A percentile compares a stretch with the other conserved stretches of the same genome.
These are phyloP conservation scores for Standfussiana lucernea DNA, from an alignment of 2,888 invertebrate species.

Conservation along the genomic window DNA sequence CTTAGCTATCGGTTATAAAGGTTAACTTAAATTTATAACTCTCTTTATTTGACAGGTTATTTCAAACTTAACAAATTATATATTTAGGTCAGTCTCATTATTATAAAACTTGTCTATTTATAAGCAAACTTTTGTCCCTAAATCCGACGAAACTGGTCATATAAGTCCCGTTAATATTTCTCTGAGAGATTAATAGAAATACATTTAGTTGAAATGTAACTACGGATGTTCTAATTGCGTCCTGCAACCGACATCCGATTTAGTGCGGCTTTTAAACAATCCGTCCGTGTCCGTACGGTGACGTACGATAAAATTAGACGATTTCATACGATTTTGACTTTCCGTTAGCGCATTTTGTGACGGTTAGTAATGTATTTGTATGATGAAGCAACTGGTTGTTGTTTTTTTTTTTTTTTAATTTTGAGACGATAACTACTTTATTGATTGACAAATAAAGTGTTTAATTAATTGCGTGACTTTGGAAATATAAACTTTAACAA, in stretches of 20 bases:
- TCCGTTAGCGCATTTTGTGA: neutral
- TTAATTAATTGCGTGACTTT: constrained; percentile 6
- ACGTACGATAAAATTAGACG: neutral
- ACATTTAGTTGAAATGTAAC: constrained; percentile 21
- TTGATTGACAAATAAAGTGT: neutral
- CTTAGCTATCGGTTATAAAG: neutral
- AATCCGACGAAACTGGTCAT: neutral
- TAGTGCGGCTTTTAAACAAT: constrained; percentile 11
- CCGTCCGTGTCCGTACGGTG: neutral
- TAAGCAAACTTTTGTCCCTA: neutral
- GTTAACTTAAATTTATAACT: too few species aligned
- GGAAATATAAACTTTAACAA: neutral
- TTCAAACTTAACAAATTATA: neutral
- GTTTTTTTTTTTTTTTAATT: neutral
- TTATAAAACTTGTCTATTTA: too few species aligned
- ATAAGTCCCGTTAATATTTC: neutral
- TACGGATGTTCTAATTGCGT: constrained; percentile 29
- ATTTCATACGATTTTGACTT: neutral
- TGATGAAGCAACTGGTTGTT: neutral
- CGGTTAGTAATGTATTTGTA: neutral
- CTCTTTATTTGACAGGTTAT: neutral
- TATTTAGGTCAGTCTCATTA: neutral
- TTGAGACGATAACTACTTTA: neutral
- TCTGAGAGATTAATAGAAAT: neutral
- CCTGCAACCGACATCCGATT: constrained; percentile 31